Evolutionary conservation across 2,888 invertebrate species (phyloP).

Genomic region (Argyresthia goedartella): DNA sequence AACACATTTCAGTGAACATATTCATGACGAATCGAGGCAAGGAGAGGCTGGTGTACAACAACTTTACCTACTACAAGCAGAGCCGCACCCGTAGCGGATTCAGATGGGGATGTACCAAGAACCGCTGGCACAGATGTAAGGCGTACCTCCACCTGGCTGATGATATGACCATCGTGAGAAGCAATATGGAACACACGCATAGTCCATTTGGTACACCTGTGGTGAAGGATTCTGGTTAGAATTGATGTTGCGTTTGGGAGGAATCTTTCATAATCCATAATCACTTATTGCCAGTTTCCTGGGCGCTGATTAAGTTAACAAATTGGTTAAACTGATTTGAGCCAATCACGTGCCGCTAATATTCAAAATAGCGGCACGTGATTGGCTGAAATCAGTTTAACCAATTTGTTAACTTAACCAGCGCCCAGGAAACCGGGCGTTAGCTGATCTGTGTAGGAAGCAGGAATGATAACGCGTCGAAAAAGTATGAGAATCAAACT

Average conservation of each 20-base stretch:
- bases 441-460: too few relatives aligned
- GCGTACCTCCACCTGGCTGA: constrained; percentile 55
- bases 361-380: too few relatives aligned
- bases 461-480: too few relatives aligned
- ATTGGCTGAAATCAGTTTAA: too few relatives aligned
- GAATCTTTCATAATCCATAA: too few relatives aligned
- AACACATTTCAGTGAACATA: constrained; percentile 57
- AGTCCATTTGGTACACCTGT: constrained; percentile 21
- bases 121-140: constrained; percentile 58
- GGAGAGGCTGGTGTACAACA: constrained; percentile 46
- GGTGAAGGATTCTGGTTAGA: neutral
- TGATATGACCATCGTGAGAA: constrained; percentile 52
- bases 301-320: too few relatives aligned
- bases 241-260: neutral
- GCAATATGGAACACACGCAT: constrained; percentile 57
- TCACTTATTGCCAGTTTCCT: too few relatives aligned
- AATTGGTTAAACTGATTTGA: too few relatives aligned
- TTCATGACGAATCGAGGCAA: constrained; percentile 61
- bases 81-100: constrained; percentile 48
- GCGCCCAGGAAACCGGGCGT: too few relatives aligned
- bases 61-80: constrained; percentile 61
- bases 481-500: too few relatives aligned
- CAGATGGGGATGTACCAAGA: constrained; percentile 63
- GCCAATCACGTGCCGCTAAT: too few relatives aligned
- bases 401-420: too few relatives aligned